Evolutionary conservation across 2,797 vertebrate genomes (phyloP).

Genomic region (Pseudochromis fuscus): DNA sequence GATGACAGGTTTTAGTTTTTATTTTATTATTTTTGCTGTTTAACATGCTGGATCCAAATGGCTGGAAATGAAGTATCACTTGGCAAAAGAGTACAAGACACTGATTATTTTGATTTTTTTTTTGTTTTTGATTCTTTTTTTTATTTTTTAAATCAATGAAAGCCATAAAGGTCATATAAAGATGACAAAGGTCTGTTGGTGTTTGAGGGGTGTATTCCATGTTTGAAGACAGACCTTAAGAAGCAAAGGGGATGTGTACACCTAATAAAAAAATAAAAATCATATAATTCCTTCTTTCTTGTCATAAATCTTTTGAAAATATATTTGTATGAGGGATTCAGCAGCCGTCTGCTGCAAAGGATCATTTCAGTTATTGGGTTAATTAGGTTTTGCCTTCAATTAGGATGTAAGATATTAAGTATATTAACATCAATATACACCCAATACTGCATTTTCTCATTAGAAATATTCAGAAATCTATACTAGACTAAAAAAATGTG

Average conservation of each 20-base stretch:
- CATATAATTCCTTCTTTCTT: slow-evolving; percentile 39
- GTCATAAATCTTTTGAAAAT: slow-evolving; percentile 35
- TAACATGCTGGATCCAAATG: slow-evolving; percentile 68
- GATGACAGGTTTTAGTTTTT: slow-evolving; percentile 34
- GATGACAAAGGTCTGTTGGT: slow-evolving; percentile 45
- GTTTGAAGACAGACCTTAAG: slow-evolving; percentile 63
- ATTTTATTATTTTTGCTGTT: slow-evolving; percentile 52
- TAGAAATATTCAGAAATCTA: too few species aligned
- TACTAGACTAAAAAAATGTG: too few species aligned
- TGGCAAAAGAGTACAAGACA: slow-evolving; percentile 60
- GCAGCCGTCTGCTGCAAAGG: background rate
- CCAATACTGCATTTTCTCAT: too few species aligned
- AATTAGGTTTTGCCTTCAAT: too few species aligned
- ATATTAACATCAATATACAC: too few species aligned
- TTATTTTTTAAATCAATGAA: slow-evolving; percentile 63
- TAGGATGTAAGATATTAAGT: too few species aligned
- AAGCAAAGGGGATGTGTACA: slow-evolving; percentile 66
- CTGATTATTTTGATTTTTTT: slow-evolving; percentile 65
- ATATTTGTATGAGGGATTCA: background rate
- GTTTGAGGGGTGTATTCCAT: slow-evolving; percentile 45
- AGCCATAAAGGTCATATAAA: slow-evolving; percentile 73
- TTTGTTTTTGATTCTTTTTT: slow-evolving; percentile 41
- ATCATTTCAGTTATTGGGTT: too few species aligned
- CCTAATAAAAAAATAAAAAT: slow-evolving; percentile 49
- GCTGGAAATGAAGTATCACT: slow-evolving; percentile 50